Percentiles rank a stretch among this genome's conserved stretches.
These are phyloP conservation scores for Nyctalus aviator DNA, from an alignment of 2,797 vertebrate species.

Conservation along the genomic window DNA sequence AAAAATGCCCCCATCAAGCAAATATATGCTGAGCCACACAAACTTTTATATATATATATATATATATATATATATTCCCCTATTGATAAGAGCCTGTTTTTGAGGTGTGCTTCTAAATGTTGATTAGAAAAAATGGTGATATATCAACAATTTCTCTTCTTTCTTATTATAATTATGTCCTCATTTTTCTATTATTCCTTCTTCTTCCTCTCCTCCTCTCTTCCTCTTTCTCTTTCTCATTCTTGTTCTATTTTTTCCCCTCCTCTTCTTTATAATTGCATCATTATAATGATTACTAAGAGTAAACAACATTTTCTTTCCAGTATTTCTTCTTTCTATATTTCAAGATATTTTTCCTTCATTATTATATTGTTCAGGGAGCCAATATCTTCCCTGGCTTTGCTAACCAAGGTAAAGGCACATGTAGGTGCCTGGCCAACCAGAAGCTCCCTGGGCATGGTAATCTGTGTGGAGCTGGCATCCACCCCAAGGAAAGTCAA, in stretches of 20 bases:
- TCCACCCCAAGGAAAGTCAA: background rate
- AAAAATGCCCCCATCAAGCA: background rate
- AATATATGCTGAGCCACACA: background rate
- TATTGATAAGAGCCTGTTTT: background rate
- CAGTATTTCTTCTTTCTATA: background rate
- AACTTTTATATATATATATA: background rate
- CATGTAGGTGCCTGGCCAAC: background rate
- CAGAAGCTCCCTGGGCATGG: background rate
- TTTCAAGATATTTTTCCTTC: background rate
- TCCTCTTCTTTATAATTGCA: background rate
- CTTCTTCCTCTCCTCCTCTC: background rate
- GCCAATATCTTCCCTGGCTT: accelerated
- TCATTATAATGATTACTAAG: background rate
- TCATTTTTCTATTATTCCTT: background rate
- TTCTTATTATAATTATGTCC: background rate
- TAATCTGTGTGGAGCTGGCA: background rate
- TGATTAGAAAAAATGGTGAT: background rate
- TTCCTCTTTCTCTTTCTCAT: background rate
- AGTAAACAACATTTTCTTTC: background rate
- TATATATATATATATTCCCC: no score
- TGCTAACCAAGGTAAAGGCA: background rate
- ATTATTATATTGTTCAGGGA: background rate
- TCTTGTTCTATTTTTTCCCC: background rate
- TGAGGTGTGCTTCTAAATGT: background rate
- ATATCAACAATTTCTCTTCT: background rate